phyloP scores from a whole-genome alignment of 2,113 vertebrate species.

The Silurus meridionalis region DNA sequence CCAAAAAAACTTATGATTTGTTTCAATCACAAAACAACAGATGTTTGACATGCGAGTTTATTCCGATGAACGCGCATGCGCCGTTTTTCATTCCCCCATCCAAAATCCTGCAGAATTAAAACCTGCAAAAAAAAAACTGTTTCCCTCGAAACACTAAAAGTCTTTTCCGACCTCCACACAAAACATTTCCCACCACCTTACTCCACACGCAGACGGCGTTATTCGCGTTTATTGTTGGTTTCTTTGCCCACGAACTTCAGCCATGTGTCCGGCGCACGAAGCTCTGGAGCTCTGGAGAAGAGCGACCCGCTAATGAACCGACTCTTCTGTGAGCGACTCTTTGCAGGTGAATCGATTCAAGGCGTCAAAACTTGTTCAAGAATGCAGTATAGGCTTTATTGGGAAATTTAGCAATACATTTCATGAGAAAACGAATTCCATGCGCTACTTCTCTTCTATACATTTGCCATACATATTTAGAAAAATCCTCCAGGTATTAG shows the following conservation, averaged over 20 bases:
- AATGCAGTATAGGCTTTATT: background rate
- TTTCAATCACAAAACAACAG: background rate
- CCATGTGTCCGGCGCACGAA: background rate
- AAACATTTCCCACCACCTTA: background rate
- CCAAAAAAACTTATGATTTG: background rate
- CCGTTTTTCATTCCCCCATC: slow-evolving; percentile 14
- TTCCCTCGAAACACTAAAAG: background rate
- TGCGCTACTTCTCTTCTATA: too few relatives aligned
- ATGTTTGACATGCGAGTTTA: background rate
- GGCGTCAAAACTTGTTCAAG: background rate
- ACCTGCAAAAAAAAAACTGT: slow-evolving; percentile 1
- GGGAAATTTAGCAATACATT: background rate
- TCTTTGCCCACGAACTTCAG: background rate
- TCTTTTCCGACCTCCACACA: background rate
- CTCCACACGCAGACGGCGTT: background rate
- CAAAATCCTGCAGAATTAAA: background rate
- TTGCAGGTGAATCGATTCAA: background rate
- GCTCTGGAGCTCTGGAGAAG: background rate
- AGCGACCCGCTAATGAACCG: slow-evolving; percentile 13
- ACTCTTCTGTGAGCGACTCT: slow-evolving; percentile 4
- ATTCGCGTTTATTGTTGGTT: background rate
- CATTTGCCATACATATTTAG: too few relatives aligned
- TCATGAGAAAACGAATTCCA: background rate
- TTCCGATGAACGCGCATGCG: background rate
- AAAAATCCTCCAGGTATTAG: too few relatives aligned